Evolutionary conservation across 2,888 invertebrate species (phyloP).

Genomic region (Campaea margaritaria): DNA sequence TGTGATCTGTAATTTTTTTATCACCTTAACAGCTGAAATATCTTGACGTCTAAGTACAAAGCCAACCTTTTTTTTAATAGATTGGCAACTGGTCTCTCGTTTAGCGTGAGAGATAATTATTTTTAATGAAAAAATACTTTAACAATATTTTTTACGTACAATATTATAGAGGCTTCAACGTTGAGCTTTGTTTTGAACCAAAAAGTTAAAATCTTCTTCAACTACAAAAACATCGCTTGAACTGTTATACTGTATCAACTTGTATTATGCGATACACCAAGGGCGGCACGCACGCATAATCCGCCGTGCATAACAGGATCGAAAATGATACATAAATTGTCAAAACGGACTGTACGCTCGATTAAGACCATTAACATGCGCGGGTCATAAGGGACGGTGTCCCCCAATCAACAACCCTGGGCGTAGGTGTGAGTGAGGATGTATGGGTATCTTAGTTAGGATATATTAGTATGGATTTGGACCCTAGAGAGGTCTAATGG

Average conservation of each 20-base stretch:
- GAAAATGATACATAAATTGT: constrained; percentile 85
- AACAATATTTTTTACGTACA: too few species aligned
- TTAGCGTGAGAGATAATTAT: too few species aligned
- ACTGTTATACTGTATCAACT: constrained; percentile 6
- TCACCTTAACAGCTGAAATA: too few species aligned
- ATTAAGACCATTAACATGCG: constrained; percentile 83
- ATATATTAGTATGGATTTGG: constrained; percentile 20
- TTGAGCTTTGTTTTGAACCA: too few species aligned
- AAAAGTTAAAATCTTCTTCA: too few species aligned
- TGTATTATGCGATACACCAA: constrained; percentile 2
- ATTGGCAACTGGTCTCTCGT: too few species aligned
- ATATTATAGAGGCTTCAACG: too few species aligned
- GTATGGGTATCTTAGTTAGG: constrained; percentile 20
- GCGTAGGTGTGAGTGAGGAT: constrained; percentile 14
- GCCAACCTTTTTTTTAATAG: too few species aligned
- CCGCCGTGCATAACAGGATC: constrained; percentile 81
- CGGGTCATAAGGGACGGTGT: constrained; percentile 69
- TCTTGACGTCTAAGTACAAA: too few species aligned
- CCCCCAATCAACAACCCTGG: constrained; percentile 33
- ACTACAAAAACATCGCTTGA: neutral
- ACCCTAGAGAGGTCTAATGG: constrained; percentile 21
- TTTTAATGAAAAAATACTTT: too few species aligned
- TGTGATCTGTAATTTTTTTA: too few species aligned
- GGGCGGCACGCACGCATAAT: constrained; percentile 71
- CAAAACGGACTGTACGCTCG: constrained; percentile 77